phyloP scores from a whole-genome alignment of 2,113 vertebrate species.

The Colius striatus region DNA sequence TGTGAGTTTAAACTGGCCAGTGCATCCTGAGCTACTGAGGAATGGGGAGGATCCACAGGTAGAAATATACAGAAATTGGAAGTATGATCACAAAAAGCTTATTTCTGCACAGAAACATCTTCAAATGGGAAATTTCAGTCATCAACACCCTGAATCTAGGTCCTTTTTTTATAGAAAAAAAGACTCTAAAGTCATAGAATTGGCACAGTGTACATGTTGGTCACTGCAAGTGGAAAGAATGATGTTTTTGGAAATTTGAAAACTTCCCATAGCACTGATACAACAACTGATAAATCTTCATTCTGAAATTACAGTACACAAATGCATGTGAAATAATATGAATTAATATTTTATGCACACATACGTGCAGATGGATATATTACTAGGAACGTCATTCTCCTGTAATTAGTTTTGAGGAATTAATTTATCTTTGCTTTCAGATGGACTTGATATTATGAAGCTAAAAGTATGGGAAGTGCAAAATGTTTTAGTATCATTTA shows the following conservation, averaged over 20 bases:
- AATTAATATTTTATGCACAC: neutral
- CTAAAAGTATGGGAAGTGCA: neutral
- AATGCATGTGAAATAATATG: neutral
- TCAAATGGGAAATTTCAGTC: neutral
- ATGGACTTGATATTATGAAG: neutral
- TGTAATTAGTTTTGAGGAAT: neutral
- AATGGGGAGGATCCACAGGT: neutral
- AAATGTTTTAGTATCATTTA: neutral
- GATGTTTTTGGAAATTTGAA: neutral
- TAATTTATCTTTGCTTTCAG: neutral
- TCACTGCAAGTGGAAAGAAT: neutral
- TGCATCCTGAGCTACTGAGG: neutral
- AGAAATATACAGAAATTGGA: neutral
- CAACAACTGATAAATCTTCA: neutral
- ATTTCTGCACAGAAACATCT: neutral
- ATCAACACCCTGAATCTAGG: neutral
- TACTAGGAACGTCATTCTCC: neutral
- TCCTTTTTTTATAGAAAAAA: neutral
- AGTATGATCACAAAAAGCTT: neutral
- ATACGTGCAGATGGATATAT: neutral
- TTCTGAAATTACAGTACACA: neutral
- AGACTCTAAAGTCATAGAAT: neutral
- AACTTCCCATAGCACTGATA: neutral
- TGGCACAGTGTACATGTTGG: neutral
- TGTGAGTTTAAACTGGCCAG: neutral